Conservation (phyloP, 1,140 invertebrate species). For the Ericerus pela region DNA sequence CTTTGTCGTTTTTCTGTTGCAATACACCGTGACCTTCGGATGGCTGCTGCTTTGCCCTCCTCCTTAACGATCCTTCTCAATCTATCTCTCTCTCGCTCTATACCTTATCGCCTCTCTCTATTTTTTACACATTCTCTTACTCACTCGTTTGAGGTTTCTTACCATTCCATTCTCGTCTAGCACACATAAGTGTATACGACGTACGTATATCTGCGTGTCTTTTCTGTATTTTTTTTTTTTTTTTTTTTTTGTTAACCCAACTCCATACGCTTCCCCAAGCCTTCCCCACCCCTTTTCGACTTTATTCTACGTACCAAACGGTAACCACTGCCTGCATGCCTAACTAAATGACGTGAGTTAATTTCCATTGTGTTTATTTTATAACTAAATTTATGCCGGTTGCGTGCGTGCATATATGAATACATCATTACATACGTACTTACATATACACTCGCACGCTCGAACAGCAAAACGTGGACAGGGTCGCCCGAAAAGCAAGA, state of each 20-base stretch:
- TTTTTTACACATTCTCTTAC: too few relatives aligned
- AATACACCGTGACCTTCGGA: conserved; percentile 11
- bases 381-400: conserved; percentile 12
- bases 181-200: too few relatives aligned
- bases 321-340: conserved; percentile 11
- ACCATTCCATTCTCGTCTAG: too few relatives aligned
- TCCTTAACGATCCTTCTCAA: conserved; percentile 9
- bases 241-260: too few relatives aligned
- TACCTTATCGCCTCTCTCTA: too few relatives aligned
- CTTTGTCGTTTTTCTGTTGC: conserved; percentile 12
- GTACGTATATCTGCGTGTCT: too few relatives aligned
- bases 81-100: not conserved
- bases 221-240: too few relatives aligned
- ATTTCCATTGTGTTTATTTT: conserved; percentile 12
- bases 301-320: conserved; percentile 1
- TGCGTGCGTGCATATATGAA: conserved; percentile 11
- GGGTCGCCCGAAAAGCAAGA: conserved; percentile 2
- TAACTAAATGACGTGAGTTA: conserved; percentile 12
- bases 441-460: conserved; percentile 11
- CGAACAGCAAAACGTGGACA: not conserved
- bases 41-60: conserved; percentile 8
- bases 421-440: conserved; percentile 12
- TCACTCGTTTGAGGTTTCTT: too few relatives aligned
- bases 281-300: not conserved
- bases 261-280: not conserved